A percentile compares a stretch with the other conserved stretches of the same genome.
These are phyloP conservation scores for Pterophyllum scalare DNA, from an alignment of 2,113 vertebrate genomes.

Conservation along the genomic window DNA sequence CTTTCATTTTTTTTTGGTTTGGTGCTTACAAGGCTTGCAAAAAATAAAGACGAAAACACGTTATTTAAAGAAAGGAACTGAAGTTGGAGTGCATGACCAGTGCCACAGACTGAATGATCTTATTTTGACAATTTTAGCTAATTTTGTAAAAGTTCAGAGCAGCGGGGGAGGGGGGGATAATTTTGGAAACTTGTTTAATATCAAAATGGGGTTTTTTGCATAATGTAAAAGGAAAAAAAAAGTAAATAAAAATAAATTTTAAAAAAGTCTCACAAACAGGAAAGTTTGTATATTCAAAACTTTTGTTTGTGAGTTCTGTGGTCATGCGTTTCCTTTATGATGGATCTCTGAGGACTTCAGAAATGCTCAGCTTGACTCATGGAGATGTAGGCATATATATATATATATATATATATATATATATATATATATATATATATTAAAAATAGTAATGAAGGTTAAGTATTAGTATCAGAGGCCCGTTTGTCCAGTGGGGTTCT, in stretches of 20 bases:
- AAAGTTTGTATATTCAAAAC: conserved; percentile 73
- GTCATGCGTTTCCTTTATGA: conserved; percentile 68
- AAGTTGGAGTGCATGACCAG: conserved; percentile 85
- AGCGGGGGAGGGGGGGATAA: conserved; percentile 10
- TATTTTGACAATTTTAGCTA: conserved; percentile 75
- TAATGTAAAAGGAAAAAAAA: conserved; percentile 44
- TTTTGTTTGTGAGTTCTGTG: conserved; percentile 71
- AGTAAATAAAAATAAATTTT: too few species aligned
- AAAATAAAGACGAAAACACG: conserved; percentile 79
- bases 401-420: not conserved
- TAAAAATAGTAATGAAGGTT: conserved; percentile 35
- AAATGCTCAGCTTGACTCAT: conserved; percentile 57
- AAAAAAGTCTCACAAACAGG: conserved; percentile 67
- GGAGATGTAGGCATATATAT: conserved; percentile 39
- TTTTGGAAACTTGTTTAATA: conserved; percentile 64
- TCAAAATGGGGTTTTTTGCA: conserved; percentile 59
- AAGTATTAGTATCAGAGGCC: conserved; percentile 69
- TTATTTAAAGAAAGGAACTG: conserved; percentile 80
- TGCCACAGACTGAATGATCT: conserved; percentile 78
- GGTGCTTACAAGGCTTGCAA: conserved; percentile 87
- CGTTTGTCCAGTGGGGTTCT: conserved; percentile 48
- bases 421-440: not conserved
- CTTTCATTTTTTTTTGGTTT: conserved; percentile 42
- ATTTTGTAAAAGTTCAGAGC: conserved; percentile 71
- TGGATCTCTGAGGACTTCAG: conserved; percentile 67